Conservation (phyloP, 2,797 vertebrate genomes). For the Miichthys miiuy region DNA sequence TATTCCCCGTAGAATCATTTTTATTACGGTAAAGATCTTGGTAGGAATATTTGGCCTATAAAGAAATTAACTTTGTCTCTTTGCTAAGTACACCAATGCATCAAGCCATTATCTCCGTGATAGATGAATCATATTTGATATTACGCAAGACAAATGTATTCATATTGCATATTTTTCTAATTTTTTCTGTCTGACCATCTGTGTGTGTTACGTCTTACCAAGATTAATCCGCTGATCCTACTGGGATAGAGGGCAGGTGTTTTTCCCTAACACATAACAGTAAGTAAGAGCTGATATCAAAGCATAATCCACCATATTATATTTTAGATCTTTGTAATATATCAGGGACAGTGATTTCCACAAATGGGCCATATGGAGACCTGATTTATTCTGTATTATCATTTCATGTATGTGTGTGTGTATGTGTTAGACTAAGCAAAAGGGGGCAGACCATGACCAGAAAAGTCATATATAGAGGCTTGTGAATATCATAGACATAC, state of each 20-base stretch:
- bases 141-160: slow-evolving; percentile 92
- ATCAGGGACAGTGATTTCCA: slow-evolving; percentile 82
- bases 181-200: slow-evolving; percentile 95
- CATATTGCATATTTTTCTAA: slow-evolving; percentile 95
- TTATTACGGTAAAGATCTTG: slow-evolving; percentile 81
- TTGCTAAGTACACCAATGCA: slow-evolving; percentile 89
- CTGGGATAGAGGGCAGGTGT: slow-evolving; percentile 90
- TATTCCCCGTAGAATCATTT: slow-evolving; percentile 85
- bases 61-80: slow-evolving; percentile 91
- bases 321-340: slow-evolving; percentile 88
- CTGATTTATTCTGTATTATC: slow-evolving; percentile 54
- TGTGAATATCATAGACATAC: slow-evolving; percentile 84
- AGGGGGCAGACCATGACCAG: slow-evolving; percentile 67
- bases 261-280: slow-evolving; percentile 83
- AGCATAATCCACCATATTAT: slow-evolving; percentile 88
- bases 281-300: slow-evolving; percentile 89
- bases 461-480: slow-evolving; percentile 74
- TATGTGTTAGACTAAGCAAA: slow-evolving; percentile 48
- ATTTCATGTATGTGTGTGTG: slow-evolving; percentile 20
- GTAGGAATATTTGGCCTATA: slow-evolving; percentile 86
- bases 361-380: slow-evolving; percentile 66
- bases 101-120: slow-evolving; percentile 89
- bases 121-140: slow-evolving; percentile 92
- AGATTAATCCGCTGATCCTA: slow-evolving; percentile 94
- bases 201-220: slow-evolving; percentile 91